These are phyloP conservation scores for Caenorhabditis doughertyi DNA, from an alignment of 2,888 invertebrate species.

Conservation along the genomic window DNA sequence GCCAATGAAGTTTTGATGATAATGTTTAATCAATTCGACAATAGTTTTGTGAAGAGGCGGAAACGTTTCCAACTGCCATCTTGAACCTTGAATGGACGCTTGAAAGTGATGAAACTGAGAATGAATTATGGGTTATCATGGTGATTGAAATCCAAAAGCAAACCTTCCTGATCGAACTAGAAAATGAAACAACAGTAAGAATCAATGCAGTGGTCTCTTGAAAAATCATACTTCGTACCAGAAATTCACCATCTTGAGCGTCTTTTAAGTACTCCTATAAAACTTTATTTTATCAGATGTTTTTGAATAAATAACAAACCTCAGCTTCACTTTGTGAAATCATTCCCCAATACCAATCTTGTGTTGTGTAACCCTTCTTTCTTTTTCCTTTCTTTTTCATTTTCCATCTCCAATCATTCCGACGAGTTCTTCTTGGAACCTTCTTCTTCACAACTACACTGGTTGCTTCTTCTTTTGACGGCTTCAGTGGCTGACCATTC, in stretches of 20 bases:
- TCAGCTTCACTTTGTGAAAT: conserved; percentile 38
- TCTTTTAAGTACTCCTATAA: conserved; percentile 26
- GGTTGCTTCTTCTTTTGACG: neutral
- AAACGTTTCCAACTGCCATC: conserved; percentile 11
- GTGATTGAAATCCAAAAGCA: neutral
- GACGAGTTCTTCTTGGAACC: conserved; percentile 1
- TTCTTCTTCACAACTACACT: neutral
- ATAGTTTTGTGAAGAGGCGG: neutral
- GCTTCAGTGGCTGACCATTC: neutral
- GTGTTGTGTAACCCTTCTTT: conserved; percentile 8
- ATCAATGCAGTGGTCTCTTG: neutral
- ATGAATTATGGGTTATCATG: neutral
- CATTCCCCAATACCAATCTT: conserved; percentile 44
- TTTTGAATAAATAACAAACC: neutral
- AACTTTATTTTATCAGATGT: neutral
- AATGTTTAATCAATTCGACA: conserved; percentile 19
- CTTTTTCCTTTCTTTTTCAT: conserved; percentile 3
- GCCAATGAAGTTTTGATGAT: conserved; percentile 17
- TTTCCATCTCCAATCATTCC: conserved; percentile 4
- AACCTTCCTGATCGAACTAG: neutral
- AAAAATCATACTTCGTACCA: conserved; percentile 11
- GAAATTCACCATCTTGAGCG: conserved; percentile 14
- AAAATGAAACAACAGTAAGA: neutral
- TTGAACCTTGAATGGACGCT: neutral
- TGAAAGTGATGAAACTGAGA: neutral